A percentile compares a stretch with the other conserved stretches of the same genome.
phyloP scores from a whole-genome alignment of 1,140 invertebrate genomes.

The Lanistes nyassanus region DNA sequence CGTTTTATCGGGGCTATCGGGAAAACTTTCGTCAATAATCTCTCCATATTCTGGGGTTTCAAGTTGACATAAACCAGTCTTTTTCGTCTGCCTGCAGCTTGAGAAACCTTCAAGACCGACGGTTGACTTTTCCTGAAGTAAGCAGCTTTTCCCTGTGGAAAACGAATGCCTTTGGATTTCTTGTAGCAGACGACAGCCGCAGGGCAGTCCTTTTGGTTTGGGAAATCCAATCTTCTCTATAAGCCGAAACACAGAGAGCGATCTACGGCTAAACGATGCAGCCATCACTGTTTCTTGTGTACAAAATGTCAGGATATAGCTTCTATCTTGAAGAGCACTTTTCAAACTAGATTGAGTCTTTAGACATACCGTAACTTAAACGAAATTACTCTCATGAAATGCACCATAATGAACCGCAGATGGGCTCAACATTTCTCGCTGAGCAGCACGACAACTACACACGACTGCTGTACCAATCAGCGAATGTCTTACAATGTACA shows the following conservation, averaged over 20 bases:
- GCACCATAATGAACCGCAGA: no score
- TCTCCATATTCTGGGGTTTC: constrained; percentile 19
- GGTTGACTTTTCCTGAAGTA: background rate
- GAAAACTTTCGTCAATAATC: background rate
- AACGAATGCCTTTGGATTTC: background rate
- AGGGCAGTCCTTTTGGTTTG: background rate
- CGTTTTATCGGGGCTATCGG: background rate
- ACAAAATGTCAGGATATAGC: background rate
- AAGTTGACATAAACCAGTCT: constrained; percentile 8
- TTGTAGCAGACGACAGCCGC: constrained; percentile 8
- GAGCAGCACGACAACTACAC: no score
- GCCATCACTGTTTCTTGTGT: background rate
- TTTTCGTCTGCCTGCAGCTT: background rate
- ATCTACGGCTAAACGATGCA: background rate
- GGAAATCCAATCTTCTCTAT: background rate
- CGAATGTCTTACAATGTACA: no score
- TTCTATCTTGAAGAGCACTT: background rate
- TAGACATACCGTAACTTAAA: no score
- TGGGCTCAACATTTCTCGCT: no score
- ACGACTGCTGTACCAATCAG: no score
- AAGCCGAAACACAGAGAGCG: background rate
- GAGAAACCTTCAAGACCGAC: background rate
- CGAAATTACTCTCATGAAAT: no score
- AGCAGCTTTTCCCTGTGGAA: background rate
- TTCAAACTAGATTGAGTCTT: background rate